phyloP scores from a whole-genome alignment of 2,888 invertebrate genomes.

The Plagodis dolabraria region DNA sequence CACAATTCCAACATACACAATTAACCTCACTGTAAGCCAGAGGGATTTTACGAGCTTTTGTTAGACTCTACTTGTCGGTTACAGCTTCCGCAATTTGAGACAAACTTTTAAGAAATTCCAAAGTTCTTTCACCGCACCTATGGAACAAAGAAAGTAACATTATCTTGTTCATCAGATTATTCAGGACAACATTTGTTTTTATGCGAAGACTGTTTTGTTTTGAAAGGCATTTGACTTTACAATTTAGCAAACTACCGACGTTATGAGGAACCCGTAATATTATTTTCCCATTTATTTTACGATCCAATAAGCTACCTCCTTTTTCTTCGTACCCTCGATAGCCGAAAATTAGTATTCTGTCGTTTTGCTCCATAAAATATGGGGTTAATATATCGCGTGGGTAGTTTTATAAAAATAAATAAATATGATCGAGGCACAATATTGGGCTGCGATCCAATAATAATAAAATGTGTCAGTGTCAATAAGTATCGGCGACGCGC shows the following conservation, averaged over 20 bases:
- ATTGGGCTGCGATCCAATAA: constrained; percentile 27
- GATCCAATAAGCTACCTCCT: constrained; percentile 16
- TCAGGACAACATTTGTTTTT: background rate
- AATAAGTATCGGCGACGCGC: constrained; percentile 26
- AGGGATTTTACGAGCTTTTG: constrained; percentile 36
- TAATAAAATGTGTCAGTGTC: constrained; percentile 39
- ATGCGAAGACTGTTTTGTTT: background rate
- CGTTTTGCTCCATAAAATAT: constrained; percentile 37
- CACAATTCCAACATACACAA: constrained; percentile 37
- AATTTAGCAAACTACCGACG: background rate
- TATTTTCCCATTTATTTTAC: constrained; percentile 1
- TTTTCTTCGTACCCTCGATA: constrained; percentile 16
- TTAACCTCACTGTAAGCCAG: constrained; percentile 27
- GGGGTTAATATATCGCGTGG: constrained; percentile 37
- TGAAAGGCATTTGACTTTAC: background rate
- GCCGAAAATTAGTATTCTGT: constrained; percentile 36
- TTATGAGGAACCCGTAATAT: constrained; percentile 3
- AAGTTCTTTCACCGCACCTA: constrained; percentile 20
- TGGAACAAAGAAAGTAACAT: constrained; percentile 3
- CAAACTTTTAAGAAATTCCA: constrained; percentile 22
- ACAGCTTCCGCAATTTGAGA: constrained; percentile 24
- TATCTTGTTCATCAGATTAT: too few relatives aligned
- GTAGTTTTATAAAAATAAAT: constrained; percentile 39
- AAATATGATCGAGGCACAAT: constrained; percentile 37
- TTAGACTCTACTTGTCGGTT: constrained; percentile 23